Percentiles rank a stretch among this genome's conserved stretches.
Conservation (phyloP, 2,113 vertebrate genomes). For the Notechis scutatus region DNA sequence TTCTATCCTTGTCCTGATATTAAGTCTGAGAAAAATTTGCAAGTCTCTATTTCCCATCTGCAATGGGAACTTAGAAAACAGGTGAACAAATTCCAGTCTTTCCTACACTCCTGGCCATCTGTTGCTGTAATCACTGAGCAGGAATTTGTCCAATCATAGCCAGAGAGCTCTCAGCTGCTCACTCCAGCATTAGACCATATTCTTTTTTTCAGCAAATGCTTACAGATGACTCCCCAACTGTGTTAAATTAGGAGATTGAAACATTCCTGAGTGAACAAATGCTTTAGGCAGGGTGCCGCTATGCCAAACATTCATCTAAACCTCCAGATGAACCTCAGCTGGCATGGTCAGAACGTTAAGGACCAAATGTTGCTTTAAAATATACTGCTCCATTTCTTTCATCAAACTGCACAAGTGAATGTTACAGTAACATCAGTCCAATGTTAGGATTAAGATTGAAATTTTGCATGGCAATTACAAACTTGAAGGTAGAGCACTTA, state of each 20-base stretch:
- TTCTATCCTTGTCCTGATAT: neutral
- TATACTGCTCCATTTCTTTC: neutral
- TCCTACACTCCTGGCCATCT: neutral
- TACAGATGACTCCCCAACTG: neutral
- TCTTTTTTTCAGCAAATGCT: neutral
- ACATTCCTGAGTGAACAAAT: neutral
- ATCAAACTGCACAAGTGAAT: neutral
- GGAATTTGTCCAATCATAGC: neutral
- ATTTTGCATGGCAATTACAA: neutral
- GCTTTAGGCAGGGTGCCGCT: neutral
- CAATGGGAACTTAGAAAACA: neutral
- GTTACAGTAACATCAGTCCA: neutral
- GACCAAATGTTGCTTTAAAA: neutral
- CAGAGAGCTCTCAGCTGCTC: neutral
- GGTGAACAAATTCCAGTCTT: neutral
- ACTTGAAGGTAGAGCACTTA: neutral
- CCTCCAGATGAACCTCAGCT: neutral
- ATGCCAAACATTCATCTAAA: neutral
- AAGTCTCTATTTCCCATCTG: neutral
- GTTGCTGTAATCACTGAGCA: neutral
- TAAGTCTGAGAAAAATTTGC: neutral
- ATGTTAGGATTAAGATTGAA: neutral
- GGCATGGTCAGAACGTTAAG: neutral
- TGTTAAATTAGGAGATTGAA: neutral
- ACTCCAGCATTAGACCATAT: neutral